Conservation (phyloP, 2,888 invertebrate genomes). For the Lasioglossum villosulum region DNA sequence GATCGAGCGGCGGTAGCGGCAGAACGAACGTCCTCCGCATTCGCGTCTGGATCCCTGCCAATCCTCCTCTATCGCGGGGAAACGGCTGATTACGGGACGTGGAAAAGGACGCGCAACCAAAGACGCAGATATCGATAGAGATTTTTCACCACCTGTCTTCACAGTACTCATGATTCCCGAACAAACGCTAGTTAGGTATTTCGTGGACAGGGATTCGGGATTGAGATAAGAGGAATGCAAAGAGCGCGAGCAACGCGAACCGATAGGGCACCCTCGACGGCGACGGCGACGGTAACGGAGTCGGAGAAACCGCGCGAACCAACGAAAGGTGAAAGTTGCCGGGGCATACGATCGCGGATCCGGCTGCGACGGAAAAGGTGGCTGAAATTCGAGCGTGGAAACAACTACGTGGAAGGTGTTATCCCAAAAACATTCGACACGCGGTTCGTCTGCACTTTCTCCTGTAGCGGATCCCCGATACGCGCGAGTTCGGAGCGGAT, state of each 20-base stretch:
- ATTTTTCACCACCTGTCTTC: too few relatives aligned
- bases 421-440: conserved; percentile 13
- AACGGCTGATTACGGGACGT: neutral
- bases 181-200: neutral
- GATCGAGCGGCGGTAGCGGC: conserved; percentile 14
- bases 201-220: neutral
- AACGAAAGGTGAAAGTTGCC: conserved; percentile 63
- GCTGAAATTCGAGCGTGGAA: neutral
- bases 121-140: too few relatives aligned
- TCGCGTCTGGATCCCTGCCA: neutral
- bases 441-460: conserved; percentile 25
- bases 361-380: neutral
- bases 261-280: neutral
- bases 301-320: conserved; percentile 29
- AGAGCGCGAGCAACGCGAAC: neutral
- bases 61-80: neutral
- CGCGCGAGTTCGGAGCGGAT: neutral
- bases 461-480: neutral
- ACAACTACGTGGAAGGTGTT: conserved; percentile 7
- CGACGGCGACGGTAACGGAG: neutral
- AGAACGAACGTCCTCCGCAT: neutral
- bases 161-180: neutral
- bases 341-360: conserved; percentile 8
- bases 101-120: neutral
- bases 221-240: neutral